Evolutionary conservation across 1,140 invertebrate genomes (phyloP), one percentile per base, ranked within the genome.

Genomic region (Hesperophylax magnus): DNA sequence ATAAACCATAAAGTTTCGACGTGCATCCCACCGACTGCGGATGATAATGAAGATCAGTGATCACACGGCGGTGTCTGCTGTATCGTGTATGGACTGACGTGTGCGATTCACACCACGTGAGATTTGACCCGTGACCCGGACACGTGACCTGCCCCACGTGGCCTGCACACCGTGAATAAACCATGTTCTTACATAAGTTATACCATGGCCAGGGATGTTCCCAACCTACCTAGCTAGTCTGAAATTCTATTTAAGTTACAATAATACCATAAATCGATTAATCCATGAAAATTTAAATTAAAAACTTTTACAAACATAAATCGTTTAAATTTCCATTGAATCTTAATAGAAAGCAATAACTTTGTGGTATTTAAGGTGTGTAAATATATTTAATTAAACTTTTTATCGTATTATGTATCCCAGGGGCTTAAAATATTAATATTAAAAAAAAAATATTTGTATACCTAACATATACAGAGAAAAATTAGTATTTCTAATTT

Each of bases 101-200:
- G 63, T 1, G 63, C 22, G 24, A 17, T 67, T 67, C 63, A 67
- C 63, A 67, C 63, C 39, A 47, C 39, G 63, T 67, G 63, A 27
- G 17, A 15, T 14, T 22, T 34, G 63, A 67, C 63, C 63, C 24
- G 31, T 47, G 31, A 47, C 65, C 17, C 34, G 27, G 31, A n/a
- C 65, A 69, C 65, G 65, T 69, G 65, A 69, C 34, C 34, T 69
- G 65, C 34, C 65, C 61, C 61, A 27, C 61, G 65, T 47, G 61
- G 24, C 24, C 61, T 18, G 56, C 11, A 8, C 39, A 47, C 3
- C 14, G 11, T 47, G 39, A 2, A 47, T 14, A 47, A 11, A 58
- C 56, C 56, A n/a, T 8, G n/a, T 58, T 1, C 4, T 0, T 22
- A 58, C 56, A 20, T 56, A 20, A 20, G 20, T 22, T 20, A n/a